Evolutionary conservation across 2,797 vertebrate species (phyloP), one percentile per base, ranked within the genome.

Genomic region (Schizopygopsis pylzovi): DNA sequence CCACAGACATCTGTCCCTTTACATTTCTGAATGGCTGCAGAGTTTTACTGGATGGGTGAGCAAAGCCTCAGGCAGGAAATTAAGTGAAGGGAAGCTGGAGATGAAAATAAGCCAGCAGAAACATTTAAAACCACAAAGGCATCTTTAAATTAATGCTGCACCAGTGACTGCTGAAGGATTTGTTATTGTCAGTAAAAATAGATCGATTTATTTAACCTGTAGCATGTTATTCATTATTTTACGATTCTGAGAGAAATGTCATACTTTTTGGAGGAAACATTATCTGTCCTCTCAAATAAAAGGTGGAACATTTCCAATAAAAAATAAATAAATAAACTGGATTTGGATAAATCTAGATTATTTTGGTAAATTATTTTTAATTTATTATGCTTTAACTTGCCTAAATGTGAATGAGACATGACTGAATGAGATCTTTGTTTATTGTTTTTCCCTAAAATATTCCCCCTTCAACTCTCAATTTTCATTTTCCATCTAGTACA

Each of bases 1-100:
- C 52, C 43, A 20, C 49, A 86, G 76, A 81, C 81, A 83, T 63
- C 81, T 86, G 76, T 85, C 68, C 82, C 67, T 71, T 63, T 85
- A 73, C 73, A 78, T 78, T 63, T 72, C 41, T 84, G 72, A 8
- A 85, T 87, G 77, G 72, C 71, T 85, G 61, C 45, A 61, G 75
- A 85, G 54, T 45, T 76, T 73, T 79, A 71, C 41, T 79, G 77
- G 65, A 85, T 73, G 78, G 84, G 41, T 85, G 54, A 79, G 67
- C 43, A 85, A 79, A 73, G 76, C 77, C 54, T 80, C 68, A 83
- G 72, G 67, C 83, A 77, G 37, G 79, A 71, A n/a, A 72, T 85
- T 79, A 81, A n/a, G 61, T 47, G 45, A 37, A 25, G 71, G 71
- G 43, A 82, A 78, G 39, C 63, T 56, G 12, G 10, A 25, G 75